Evolutionary conservation across 1,140 invertebrate genomes (phyloP), one percentile per base, ranked within the genome.

Genomic region (Diachasmimorpha longicaudata): DNA sequence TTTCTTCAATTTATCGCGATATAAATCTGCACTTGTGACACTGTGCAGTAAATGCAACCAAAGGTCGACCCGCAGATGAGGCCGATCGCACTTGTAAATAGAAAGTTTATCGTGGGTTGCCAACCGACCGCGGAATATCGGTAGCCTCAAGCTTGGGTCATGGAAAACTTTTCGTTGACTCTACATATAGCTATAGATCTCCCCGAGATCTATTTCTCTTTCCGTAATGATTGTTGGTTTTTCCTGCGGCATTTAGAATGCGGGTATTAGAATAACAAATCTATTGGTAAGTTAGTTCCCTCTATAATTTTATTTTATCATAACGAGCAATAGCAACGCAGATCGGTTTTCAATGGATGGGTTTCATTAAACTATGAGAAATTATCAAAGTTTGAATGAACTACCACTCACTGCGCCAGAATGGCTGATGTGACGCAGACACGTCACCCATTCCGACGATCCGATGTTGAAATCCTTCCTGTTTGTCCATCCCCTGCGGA

Each of bases 61-160:
- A 46, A 10, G 10, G 37, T 70, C 16, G n/a, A 16, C 48, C 69
- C 16, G 42, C 69, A 46, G 37, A 46, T 46, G 69, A 23, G 31
- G 58, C 46, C 48, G 71, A 63, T 63, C 31, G 63, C 71, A 19
- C 36, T 58, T n/a, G 71, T 73, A 73, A 73, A 73, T 66, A 66
- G 52, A 73, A 73, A 73, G 52, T 73, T 16, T 58, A 23, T 42
- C 10, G 71, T 73, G 71, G 55, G 13, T 73, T 66, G 4, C 52
- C 52, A 52, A 36, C 55, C 55, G 19, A 42, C 71, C 71, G 31
- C 71, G 25, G 36, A 73, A 52, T 52, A 73, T 63, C 52, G 55
- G 67, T 69, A 39, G 69, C 69, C 69, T 10, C 36, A 16, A 52
- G 46, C 46, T 72, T 42, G 39, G 31, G 25, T 23, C 46, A 72